Percentiles rank a stretch among this genome's conserved stretches.
Conservation (phyloP, 2,888 invertebrate species). For the Tetranychus piercei region DNA sequence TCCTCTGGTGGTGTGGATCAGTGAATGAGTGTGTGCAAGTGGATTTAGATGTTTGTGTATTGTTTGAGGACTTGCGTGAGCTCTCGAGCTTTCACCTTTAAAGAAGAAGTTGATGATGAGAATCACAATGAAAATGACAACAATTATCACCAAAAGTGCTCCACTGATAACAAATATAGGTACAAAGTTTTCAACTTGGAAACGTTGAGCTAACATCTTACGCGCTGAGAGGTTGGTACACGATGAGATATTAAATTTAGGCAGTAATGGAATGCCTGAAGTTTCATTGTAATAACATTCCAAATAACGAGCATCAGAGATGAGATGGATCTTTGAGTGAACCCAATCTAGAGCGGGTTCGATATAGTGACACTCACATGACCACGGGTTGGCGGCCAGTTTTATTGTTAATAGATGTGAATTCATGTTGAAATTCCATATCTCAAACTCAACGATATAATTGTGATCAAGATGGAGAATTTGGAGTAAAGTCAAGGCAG, state of each 20-base stretch:
- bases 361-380: slow-evolving; percentile 63
- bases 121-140: slow-evolving; percentile 46
- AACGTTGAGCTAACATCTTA: slow-evolving; percentile 18
- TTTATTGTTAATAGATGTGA: slow-evolving; percentile 20
- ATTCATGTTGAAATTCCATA: slow-evolving; percentile 42
- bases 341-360: slow-evolving; percentile 54
- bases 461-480: slow-evolving; percentile 53
- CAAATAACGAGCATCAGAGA: slow-evolving; percentile 31
- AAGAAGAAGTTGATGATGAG: slow-evolving; percentile 40
- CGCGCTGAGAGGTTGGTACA: slow-evolving; percentile 23
- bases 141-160: slow-evolving; percentile 47
- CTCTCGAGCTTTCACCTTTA: not conserved
- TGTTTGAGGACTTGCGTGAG: slow-evolving; percentile 29
- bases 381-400: slow-evolving; percentile 49
- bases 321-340: slow-evolving; percentile 43
- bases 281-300: slow-evolving; percentile 27
- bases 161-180: slow-evolving; percentile 51
- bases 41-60: not conserved
- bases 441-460: slow-evolving; percentile 46
- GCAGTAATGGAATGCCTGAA: slow-evolving; percentile 21
- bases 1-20: not conserved
- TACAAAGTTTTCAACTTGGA: slow-evolving; percentile 55
- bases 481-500: slow-evolving; percentile 45
- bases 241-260: slow-evolving; percentile 24
- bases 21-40: not conserved